Evolutionary conservation across 2,888 invertebrate genomes (phyloP).

Genomic region (Lymantria dispar): DNA sequence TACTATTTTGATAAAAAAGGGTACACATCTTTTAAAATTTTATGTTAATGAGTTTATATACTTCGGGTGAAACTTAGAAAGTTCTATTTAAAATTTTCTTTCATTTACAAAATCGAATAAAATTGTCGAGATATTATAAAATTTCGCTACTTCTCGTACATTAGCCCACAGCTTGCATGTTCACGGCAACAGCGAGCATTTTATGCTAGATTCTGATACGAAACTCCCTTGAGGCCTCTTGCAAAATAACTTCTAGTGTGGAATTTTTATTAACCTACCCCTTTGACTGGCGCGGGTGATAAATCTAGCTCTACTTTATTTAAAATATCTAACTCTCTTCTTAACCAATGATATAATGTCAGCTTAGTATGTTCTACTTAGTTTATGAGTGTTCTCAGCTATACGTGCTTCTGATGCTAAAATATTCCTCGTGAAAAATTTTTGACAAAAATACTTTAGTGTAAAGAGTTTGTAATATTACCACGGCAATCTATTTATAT

Average conservation of each 20-base stretch:
- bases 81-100: no score
- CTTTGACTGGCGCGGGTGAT: constrained; percentile 40
- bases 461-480: background rate
- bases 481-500: background rate
- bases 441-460: background rate
- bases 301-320: constrained; percentile 32
- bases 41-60: no score
- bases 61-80: no score
- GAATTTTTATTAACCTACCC: constrained; percentile 73
- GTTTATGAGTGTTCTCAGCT: constrained; percentile 1
- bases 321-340: constrained; percentile 1
- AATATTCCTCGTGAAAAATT: background rate
- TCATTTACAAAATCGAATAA: no score
- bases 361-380: constrained; percentile 3
- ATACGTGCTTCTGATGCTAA: background rate
- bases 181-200: constrained; percentile 53
- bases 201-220: constrained; percentile 67
- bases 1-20: no score
- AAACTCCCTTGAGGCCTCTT: constrained; percentile 61
- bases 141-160: constrained; percentile 13
- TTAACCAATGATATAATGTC: constrained; percentile 1
- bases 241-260: constrained; percentile 72
- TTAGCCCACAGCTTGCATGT: constrained; percentile 41
- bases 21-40: no score
- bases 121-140: background rate